Percentiles rank a stretch among this genome's conserved stretches.
Evolutionary conservation across 1,140 invertebrate genomes (phyloP).

Genomic region (Zophobas morio): DNA sequence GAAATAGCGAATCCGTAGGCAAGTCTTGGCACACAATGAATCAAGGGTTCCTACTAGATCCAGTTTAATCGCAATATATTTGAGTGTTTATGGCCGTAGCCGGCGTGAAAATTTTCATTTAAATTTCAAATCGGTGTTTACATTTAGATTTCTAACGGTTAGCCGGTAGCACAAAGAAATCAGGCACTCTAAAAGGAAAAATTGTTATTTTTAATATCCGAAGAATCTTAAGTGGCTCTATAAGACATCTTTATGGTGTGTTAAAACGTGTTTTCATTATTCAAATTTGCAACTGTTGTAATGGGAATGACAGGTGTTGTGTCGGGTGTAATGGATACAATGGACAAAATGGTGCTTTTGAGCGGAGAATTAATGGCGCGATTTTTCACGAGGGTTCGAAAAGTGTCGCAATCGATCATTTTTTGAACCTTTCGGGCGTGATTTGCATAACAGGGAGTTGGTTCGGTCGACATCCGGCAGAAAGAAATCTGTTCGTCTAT

Average conservation of each 20-base stretch:
- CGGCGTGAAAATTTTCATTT: not conserved
- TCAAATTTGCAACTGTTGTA: constrained; percentile 34
- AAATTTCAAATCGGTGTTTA: constrained; percentile 19
- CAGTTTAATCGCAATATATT: not conserved
- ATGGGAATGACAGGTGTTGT: constrained; percentile 35
- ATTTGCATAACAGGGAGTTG: constrained; percentile 32
- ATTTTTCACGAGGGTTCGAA: not conserved
- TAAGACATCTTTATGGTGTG: constrained; percentile 40
- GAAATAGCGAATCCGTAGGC: not conserved
- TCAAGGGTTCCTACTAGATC: no score
- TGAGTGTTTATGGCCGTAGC: not conserved
- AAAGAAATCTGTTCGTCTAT: not conserved
- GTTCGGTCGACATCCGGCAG: constrained; percentile 14
- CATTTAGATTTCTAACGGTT: constrained; percentile 16
- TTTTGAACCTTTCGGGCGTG: constrained; percentile 9
- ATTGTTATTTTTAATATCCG: constrained; percentile 30
- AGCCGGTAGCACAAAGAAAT: constrained; percentile 30
- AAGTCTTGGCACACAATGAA: not conserved
- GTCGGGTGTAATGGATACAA: constrained; percentile 8
- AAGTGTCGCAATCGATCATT: not conserved
- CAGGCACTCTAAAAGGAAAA: constrained; percentile 28
- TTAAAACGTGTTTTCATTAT: constrained; percentile 42
- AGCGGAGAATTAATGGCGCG: not conserved
- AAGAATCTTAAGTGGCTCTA: constrained; percentile 41
- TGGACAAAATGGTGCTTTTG: constrained; percentile 1